Evolutionary conservation across 2,797 vertebrate genomes (phyloP), one percentile per base, ranked within the genome.

Genomic region (Bryconaethiops microstoma): DNA sequence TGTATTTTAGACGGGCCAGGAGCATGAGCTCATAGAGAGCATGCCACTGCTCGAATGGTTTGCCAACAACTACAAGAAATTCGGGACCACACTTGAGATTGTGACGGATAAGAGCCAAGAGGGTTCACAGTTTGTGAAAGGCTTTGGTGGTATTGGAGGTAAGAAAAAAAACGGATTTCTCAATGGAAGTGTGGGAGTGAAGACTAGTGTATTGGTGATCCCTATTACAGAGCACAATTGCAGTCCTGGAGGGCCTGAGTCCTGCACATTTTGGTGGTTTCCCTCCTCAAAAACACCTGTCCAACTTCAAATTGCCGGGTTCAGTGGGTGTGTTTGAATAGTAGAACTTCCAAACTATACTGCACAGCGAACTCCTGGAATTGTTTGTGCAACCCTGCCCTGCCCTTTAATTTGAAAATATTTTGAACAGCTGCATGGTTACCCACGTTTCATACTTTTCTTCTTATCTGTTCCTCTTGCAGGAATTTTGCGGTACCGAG

Each of bases 71-170:
- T 99, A 99, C 92, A 99, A 99, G 93, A 99, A 97, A 93, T 99
- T 99, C 86, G 98, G 98, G 92, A 98, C 98, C 87, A 99, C 97
- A 14, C 93, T 99, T 95, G 98, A 99, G 94, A 99, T 99, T 67
- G 97, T 99, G 92, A 99, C 97, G 86, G 97, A 99, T 92, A 99
- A 99, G 90, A 99, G 98, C 92, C 98, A 99, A 93, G 98, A 99
- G 94, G 98, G 98, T 86, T 99, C 98, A 68, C 98, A 99, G 91
- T 99, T 99, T 86, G 97, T 99, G 91, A 99, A 99, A 95, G 98
- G 98, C 93, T 99, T 99, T 93, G 98, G 97, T 93, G 98, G 98
- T 92, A 99, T 99, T 71, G 98, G 98, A 89, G 98, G 98, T 99
- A 90, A 96, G 29, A 29, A 29, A 29, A 1, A 29, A 29, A 29